Evolutionary conservation across 2,888 invertebrate genomes (phyloP), one percentile per base, ranked within the genome.

Genomic region (Drosophila mayaguana): DNA sequence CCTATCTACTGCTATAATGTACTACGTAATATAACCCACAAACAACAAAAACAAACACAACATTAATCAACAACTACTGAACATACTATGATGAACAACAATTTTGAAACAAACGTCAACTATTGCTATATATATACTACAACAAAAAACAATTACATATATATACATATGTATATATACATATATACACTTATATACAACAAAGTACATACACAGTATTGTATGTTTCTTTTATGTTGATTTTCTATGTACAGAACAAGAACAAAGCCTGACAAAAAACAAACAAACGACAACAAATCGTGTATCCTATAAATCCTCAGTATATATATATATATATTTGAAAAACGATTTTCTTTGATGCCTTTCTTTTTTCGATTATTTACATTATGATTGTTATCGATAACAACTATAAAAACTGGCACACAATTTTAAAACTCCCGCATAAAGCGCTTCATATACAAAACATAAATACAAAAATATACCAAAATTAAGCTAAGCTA

Each of bases 361-460:
- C 59, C 56, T 73, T 69, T 69, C 54, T 63, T 67, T 72, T 70
- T 72, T 70, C 56, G 81, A 81, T 70, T 66, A 60, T 76, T 74
- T 72, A 66, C 62, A 81, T 73, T 77, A 54, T 63, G 75, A 81
- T 72, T 81, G 73, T 71, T 78, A 75, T 75, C 73, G 73, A 87
- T 80, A 71, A 72, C 68, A 59, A 28, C 28, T 56, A 79, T 59
- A 80, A 40, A 62, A 77, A 81, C 74, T 73, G 72, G 87, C 84
- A 84, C 89, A 89, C 82, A 84, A 87, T 84, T 84, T 89, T 84
- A 89, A 88, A 70, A 84, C 89, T 82, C 87, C 87, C 89, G 87
- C 83, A 62, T 80, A 63, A 75, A 69, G 81, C 79, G 81, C 84
- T 83, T 73, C 72, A 81, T 65, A 46, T 42, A 45, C 68, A 72